phyloP scores from a whole-genome alignment of 2,797 vertebrate species.

The Pseudocheirus occidentalis region DNA sequence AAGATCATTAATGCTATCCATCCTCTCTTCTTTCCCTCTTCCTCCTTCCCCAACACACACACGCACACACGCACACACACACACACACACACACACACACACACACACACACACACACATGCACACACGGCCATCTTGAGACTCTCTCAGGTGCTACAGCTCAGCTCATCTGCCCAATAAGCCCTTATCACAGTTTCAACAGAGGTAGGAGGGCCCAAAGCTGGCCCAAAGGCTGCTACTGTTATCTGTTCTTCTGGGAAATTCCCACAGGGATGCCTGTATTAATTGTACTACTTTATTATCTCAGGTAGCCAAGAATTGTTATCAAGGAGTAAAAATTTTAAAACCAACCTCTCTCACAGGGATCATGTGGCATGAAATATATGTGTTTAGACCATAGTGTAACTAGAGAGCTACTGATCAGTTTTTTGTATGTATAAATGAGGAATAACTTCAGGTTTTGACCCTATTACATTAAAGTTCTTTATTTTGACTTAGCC shows the following conservation, averaged over 20 bases:
- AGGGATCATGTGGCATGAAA: background rate
- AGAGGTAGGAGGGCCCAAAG: background rate
- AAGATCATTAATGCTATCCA: background rate
- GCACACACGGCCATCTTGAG: background rate
- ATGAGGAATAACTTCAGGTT: background rate
- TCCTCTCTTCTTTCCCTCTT: background rate
- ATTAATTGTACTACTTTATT: background rate
- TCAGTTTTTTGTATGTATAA: background rate
- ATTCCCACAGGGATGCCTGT: background rate
- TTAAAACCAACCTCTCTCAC: background rate
- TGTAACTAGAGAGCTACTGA: background rate
- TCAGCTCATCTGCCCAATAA: background rate
- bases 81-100: background rate
- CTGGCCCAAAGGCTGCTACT: background rate
- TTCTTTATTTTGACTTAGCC: background rate
- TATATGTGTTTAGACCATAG: background rate
- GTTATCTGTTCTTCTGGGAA: background rate
- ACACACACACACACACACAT: background rate
- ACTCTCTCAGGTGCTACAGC: background rate
- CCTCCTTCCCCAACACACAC: background rate
- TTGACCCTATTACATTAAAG: background rate
- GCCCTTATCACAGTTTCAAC: background rate
- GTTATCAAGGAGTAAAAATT: background rate
- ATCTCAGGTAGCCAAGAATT: background rate
- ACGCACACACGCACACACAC: too few relatives aligned